Conservation (phyloP, 2,113 vertebrate genomes). For the Thinocorus orbignyianus region DNA sequence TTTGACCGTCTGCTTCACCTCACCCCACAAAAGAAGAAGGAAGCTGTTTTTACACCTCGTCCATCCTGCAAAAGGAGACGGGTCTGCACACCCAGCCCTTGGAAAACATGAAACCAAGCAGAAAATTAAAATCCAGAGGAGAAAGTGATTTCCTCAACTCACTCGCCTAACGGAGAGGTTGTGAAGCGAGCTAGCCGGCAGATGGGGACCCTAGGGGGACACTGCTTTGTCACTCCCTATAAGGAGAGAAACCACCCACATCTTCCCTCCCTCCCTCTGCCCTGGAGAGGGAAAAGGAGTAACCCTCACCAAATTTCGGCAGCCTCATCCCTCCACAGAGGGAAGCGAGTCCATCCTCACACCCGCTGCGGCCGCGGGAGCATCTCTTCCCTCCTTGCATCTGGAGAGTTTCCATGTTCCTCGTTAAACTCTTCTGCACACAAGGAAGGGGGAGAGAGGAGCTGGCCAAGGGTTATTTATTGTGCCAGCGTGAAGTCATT, state of each 20-base stretch:
- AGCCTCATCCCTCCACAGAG: not conserved
- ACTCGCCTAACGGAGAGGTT: not conserved
- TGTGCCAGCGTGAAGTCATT: constrained; percentile 19
- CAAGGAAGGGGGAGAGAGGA: not conserved
- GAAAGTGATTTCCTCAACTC: not conserved
- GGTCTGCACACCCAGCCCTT: rapidly evolving
- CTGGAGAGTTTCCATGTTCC: rapidly evolving
- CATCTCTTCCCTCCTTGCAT: not conserved
- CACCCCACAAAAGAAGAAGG: not conserved
- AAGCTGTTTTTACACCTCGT: not conserved
- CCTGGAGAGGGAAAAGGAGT: not conserved
- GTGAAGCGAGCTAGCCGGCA: constrained; percentile 45
- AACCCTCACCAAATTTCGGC: not conserved
- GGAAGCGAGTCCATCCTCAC: rapidly evolving
- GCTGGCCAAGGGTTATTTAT: constrained; percentile 35
- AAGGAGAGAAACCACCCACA: not conserved
- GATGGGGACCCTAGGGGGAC: constrained; percentile 60
- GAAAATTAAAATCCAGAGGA: not conserved
- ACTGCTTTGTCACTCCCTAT: constrained; percentile 46
- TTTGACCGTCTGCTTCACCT: not conserved
- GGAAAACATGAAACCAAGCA: not conserved
- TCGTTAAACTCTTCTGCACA: not conserved
- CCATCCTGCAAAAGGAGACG: not conserved
- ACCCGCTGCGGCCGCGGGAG: not conserved
- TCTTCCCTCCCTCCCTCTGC: not conserved